Conservation (phyloP, 2,113 vertebrate genomes). For the Oncorhynchus clarkii region DNA sequence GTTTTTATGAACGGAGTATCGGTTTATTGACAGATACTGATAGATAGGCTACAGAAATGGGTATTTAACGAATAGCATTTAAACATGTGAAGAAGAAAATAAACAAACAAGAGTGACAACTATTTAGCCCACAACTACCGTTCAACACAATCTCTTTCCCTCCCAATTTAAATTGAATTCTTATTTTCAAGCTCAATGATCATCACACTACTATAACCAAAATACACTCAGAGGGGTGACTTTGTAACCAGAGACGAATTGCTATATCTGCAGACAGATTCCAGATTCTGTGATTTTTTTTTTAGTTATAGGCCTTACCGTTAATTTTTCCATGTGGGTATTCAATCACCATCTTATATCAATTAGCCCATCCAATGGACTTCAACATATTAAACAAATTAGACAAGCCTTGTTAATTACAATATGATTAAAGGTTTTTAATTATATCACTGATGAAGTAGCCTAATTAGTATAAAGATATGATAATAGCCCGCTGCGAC, state of each 20-base stretch:
- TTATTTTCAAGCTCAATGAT: neutral
- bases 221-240: neutral
- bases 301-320: neutral
- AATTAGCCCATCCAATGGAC: constrained; percentile 79
- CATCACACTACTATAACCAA: neutral
- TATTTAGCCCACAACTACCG: too few species aligned
- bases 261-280: neutral
- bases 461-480: constrained; percentile 87
- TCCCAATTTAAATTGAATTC: too few species aligned
- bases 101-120: too few species aligned
- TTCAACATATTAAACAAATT: constrained; percentile 85
- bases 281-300: neutral
- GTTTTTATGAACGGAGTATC: neutral
- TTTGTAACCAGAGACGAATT: neutral
- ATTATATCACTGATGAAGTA: constrained; percentile 85
- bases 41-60: too few species aligned
- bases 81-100: too few species aligned
- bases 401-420: constrained; percentile 91
- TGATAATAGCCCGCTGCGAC: constrained; percentile 84
- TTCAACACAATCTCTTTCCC: too few species aligned
- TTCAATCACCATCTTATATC: constrained; percentile 70
- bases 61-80: too few species aligned
- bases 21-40: neutral
- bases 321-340: constrained; percentile 2
- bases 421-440: constrained; percentile 89